A percentile compares a stretch with the other conserved stretches of the same genome.
Evolutionary conservation across 2,888 invertebrate genomes (phyloP).

Genomic region (Agonopterix heracliana): DNA sequence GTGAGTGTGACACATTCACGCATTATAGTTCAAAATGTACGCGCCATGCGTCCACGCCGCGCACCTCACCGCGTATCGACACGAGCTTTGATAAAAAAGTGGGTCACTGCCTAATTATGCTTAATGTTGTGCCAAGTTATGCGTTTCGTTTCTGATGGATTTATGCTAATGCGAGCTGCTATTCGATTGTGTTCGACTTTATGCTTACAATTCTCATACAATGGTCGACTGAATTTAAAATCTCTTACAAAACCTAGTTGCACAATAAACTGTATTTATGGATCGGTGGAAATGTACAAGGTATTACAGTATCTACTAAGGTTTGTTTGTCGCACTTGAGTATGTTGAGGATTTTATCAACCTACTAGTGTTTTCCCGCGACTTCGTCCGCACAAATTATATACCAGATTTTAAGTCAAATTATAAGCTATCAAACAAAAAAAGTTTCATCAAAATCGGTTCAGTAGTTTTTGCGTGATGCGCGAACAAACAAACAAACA

Average conservation of each 20-base stretch:
- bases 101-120: slow-evolving; percentile 62
- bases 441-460: no score
- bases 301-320: slow-evolving; percentile 12
- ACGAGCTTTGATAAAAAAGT: slow-evolving; percentile 55
- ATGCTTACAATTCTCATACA: slow-evolving; percentile 19
- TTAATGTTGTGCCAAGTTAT: slow-evolving; percentile 51
- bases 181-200: slow-evolving; percentile 26
- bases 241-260: neutral
- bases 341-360: no score
- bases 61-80: neutral
- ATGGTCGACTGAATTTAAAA: neutral
- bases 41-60: no score
- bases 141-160: slow-evolving; percentile 50
- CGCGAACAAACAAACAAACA: no score
- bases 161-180: slow-evolving; percentile 42
- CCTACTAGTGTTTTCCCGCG: no score
- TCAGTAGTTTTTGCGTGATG: no score
- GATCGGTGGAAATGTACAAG: neutral
- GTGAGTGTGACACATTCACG: no score
- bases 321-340: no score
- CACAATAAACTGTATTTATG: slow-evolving; percentile 1
- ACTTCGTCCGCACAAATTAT: no score
- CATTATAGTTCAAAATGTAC: no score
- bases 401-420: no score
- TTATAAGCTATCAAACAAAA: no score